Conservation (phyloP, 1,140 invertebrate species). For the Drosophila nigrodunni region DNA sequence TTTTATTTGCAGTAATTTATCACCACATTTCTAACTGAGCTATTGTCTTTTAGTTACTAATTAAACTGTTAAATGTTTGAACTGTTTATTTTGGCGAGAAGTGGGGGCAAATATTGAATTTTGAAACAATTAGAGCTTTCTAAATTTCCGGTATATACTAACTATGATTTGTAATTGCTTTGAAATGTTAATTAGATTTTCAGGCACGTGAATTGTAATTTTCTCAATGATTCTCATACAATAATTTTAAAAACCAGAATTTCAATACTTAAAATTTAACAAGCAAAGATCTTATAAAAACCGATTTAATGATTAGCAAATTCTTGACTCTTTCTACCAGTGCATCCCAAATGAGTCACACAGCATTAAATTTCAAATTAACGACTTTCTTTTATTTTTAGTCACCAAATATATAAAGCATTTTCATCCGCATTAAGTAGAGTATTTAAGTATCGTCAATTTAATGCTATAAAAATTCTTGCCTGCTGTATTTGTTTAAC, state of each 20-base stretch:
- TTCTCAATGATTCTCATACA: neutral
- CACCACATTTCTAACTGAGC: slow-evolving; percentile 38
- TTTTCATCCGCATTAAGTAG: neutral
- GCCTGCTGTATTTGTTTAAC: slow-evolving; percentile 19
- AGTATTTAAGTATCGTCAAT: neutral
- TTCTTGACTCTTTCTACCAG: too few species aligned
- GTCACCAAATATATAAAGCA: neutral
- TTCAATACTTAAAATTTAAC: too few species aligned
- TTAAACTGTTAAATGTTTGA: slow-evolving; percentile 11
- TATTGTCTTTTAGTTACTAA: slow-evolving; percentile 33
- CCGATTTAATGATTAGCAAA: too few species aligned
- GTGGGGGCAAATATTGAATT: slow-evolving; percentile 15
- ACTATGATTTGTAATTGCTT: slow-evolving; percentile 8
- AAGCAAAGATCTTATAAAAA: too few species aligned
- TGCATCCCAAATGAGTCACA: too few species aligned
- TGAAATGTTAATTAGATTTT: slow-evolving; percentile 1
- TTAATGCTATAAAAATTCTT: neutral
- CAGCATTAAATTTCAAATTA: too few species aligned
- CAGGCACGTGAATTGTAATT: slow-evolving; percentile 23
- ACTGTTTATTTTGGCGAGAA: slow-evolving; percentile 17
- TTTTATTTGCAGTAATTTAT: slow-evolving; percentile 37
- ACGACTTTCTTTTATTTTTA: neutral
- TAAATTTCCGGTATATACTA: slow-evolving; percentile 10
- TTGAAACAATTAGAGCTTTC: slow-evolving; percentile 14
- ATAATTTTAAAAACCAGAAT: too few species aligned